These are phyloP conservation scores for Phania funesta DNA, from an alignment of 2,888 invertebrate species.

Conservation along the genomic window DNA sequence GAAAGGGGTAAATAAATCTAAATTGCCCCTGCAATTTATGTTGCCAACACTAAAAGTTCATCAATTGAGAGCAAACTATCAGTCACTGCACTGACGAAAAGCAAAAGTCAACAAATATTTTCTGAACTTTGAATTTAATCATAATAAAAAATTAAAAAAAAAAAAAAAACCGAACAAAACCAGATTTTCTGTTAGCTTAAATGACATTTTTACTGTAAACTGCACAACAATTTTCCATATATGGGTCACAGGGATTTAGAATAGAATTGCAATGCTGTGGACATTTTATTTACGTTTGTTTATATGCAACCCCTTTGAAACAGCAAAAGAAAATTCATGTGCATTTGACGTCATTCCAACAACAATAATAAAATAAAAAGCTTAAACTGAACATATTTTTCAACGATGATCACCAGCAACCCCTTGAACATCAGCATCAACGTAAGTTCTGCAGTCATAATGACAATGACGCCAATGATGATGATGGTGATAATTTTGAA, in stretches of 20 bases:
- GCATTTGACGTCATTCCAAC: constrained; percentile 53
- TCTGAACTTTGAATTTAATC: constrained; percentile 47
- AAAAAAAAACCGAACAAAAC: constrained; percentile 10
- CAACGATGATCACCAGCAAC: constrained; percentile 29
- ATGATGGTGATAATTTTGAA: neutral
- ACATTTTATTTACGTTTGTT: constrained; percentile 13
- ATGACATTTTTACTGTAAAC: constrained; percentile 47
- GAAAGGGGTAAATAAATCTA: constrained; percentile 33
- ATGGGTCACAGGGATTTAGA: constrained; percentile 49
- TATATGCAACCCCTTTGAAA: constrained; percentile 6
- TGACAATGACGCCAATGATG: neutral
- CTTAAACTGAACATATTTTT: neutral
- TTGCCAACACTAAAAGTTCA: neutral
- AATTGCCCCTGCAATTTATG: constrained; percentile 29
- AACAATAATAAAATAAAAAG: neutral
- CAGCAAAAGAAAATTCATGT: constrained; percentile 22
- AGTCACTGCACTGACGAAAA: constrained; percentile 2
- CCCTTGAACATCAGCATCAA: neutral
- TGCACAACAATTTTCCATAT: constrained; percentile 16
- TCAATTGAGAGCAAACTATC: neutral
- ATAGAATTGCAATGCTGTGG: neutral
- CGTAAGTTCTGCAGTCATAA: neutral
- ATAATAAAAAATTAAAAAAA: constrained; percentile 49
- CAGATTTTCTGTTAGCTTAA: constrained; percentile 24
- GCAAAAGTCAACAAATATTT: neutral